Base-by-base conservation (phyloP, 2,113 vertebrate species). In the Calyptomena viridis region DNA sequence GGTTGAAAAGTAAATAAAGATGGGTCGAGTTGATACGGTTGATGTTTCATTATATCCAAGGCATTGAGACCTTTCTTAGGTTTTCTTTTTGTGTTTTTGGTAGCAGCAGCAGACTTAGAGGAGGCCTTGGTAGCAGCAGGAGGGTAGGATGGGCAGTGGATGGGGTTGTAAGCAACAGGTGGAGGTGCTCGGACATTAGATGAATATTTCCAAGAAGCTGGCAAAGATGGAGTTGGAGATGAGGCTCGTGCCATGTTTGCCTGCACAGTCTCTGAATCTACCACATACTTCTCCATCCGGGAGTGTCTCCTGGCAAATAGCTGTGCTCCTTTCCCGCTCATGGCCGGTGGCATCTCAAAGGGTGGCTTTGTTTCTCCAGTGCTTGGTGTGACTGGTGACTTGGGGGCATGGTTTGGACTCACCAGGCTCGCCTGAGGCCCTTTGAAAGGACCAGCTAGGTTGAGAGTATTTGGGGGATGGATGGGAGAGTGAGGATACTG, bases 11-110 rank as follows among this genome's bases (percentile, higher is more conserved):
- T 99, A 97, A 99, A 99, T 95, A 99, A 98, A 67, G 99, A 99
- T 6, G 99, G 98, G 40, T 98, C 98, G 6, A 99, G 98, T 95
- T 99, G 99, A 87, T 99, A 99, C 1, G 99, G 99, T 35, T 99
- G 98, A 96, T 99, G 99, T 93, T 99, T 99, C 99, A 99, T 99
- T 83, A 99, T 99, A 94, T 99, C 99, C 93, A 99, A 91, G 76
- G 98, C 98, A 92, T 98, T 99, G 69, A 99, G 98, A 37, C 98
- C 98, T 97, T 99, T 99, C 80, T 98, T 99, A 69, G 98, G 95
- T 98, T 98, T 97, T 93, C 98, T 97, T 96, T 97, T 98, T 81
- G 98, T 88, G 14, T 64, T 91, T 82, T 97, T 98, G 85, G 97
- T 72, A 87, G 95, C 60, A 74, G 96, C 96, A 5, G 98, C 37